These are phyloP conservation scores for Platycercus adscitus DNA, from an alignment of 2,113 vertebrate genomes.

Conservation along the genomic window DNA sequence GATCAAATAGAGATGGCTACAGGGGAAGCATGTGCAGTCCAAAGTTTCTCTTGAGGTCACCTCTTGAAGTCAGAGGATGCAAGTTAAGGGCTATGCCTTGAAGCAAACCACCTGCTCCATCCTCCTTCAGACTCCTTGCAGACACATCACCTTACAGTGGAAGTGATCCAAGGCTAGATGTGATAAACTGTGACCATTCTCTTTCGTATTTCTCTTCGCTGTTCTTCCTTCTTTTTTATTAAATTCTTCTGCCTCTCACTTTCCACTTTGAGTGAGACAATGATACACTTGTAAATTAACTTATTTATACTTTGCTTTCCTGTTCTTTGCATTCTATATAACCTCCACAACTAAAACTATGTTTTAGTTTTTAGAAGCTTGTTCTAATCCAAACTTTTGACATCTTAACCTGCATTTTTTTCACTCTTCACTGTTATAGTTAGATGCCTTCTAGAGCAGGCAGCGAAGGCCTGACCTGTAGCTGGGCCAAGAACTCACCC, in stretches of 20 bases:
- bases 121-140: neutral
- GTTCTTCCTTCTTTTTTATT: neutral
- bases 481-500: neutral
- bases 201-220: neutral
- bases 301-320: neutral
- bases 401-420: neutral
- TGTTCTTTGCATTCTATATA: neutral
- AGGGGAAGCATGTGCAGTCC: neutral
- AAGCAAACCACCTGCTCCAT: neutral
- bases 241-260: neutral
- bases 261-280: neutral
- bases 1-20: neutral
- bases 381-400: neutral
- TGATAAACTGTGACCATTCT: neutral
- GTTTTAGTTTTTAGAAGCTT: neutral
- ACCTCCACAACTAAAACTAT: rapidly evolving
- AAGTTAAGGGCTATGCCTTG: neutral
- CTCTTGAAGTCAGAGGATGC: neutral
- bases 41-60: neutral
- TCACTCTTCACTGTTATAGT: neutral
- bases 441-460: neutral
- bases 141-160: neutral
- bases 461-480: neutral
- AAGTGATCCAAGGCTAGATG: neutral
- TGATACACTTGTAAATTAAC: neutral